Evolutionary conservation across 2,888 invertebrate species (phyloP).

Genomic region (Chesias legatella): DNA sequence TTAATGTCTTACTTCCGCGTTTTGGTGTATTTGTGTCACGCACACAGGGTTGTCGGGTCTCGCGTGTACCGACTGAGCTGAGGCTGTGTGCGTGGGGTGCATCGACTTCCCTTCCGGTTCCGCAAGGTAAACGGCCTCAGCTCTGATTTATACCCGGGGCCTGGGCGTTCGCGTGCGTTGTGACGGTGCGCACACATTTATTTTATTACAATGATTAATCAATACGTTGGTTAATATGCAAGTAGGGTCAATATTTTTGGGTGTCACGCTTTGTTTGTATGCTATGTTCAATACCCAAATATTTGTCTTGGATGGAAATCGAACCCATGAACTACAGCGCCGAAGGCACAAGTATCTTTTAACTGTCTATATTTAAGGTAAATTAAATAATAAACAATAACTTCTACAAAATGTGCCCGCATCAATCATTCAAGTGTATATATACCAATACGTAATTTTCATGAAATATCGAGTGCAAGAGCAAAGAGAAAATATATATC

Average conservation of each 20-base stretch:
- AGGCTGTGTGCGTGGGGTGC: constrained; percentile 63
- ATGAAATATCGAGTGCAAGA: too few relatives aligned
- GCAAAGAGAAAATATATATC: too few relatives aligned
- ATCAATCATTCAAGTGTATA: too few relatives aligned
- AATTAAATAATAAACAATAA: too few relatives aligned
- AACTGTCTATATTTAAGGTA: too few relatives aligned
- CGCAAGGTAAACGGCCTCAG: constrained; percentile 71
- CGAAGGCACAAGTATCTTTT: too few relatives aligned
- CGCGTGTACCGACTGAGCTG: constrained; percentile 14
- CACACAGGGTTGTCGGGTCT: constrained; percentile 39
- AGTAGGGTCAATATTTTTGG: constrained; percentile 17
- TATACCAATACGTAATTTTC: too few relatives aligned
- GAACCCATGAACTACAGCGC: too few relatives aligned
- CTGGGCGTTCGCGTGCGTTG: constrained; percentile 69
- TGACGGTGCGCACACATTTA: constrained; percentile 58
- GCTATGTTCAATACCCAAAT: too few relatives aligned
- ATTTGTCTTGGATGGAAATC: too few relatives aligned
- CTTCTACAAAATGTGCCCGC: too few relatives aligned
- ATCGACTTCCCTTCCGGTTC: constrained; percentile 74
- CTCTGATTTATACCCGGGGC: constrained; percentile 66
- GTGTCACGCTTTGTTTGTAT: constrained; percentile 12
- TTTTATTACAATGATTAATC: constrained; percentile 43
- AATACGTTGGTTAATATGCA: constrained; percentile 29
- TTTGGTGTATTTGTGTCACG: constrained; percentile 61
- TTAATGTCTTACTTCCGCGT: constrained; percentile 74